Base-by-base conservation (phyloP, 2,888 invertebrate genomes). In the Epinotia demarniana region DNA sequence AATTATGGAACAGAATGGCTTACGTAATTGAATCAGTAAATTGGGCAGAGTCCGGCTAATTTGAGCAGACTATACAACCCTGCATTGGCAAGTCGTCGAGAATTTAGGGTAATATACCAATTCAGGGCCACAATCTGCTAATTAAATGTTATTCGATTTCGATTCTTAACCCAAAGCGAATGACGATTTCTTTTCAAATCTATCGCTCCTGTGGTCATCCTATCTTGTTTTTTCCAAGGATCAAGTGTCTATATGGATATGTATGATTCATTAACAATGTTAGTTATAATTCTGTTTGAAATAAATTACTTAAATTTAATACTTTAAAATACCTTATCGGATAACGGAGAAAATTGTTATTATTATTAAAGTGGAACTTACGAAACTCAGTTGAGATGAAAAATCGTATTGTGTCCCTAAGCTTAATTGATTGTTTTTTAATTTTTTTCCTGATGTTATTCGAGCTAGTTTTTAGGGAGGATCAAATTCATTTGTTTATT, bases 11-110 rank as follows among this genome's bases (percentile, higher is more conserved):
- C 53, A 53, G 58, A 75, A 71, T 53, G 75, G 75, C 60, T 75
- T 64, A 55, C 64, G 43, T 71, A 75, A 75, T 75, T 75, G 70
- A 70, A 71, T 75, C 70, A 43, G 70, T 75, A 66, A 75, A 75
- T 75, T 75, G 53, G 60, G 55, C 18, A 66, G 66, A 58, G 49
- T n/a, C 57, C 46, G 13, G 18, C 62, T 70, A 43, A 23, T 66
- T 70, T 63, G 49, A 43, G 43, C 18, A 60, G 23, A 27, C 49
- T 5, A 49, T 27, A 55, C 43, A 57, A 18, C 27, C 57, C 23
- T 64, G 64, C 57, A 63, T 11, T 13, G 39, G 19, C 11, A 69
- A 49, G 53, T n/a, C n/a, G 1, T 53, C n/a, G 18, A 33, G 27
- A 61, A 27, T 12, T 27, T 33, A 27, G 9, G 23, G 27, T 6